These are phyloP conservation scores for Struthidea cinerea DNA, from an alignment of 2,113 vertebrate genomes.

Conservation along the genomic window DNA sequence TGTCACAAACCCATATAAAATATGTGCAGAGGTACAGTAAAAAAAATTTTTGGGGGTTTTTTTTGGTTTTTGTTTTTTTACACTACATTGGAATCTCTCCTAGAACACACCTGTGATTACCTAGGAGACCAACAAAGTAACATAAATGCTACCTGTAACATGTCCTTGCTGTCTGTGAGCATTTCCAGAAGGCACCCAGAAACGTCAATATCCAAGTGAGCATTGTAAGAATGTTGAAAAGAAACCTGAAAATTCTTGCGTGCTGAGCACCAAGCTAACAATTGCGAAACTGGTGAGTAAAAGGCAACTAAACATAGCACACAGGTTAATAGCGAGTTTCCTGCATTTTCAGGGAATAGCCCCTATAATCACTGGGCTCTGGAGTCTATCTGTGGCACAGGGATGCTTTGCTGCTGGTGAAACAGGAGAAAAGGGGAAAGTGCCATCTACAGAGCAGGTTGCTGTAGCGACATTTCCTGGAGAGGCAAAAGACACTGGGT, in stretches of 20 bases:
- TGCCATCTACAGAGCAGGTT: background rate
- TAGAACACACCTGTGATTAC: background rate
- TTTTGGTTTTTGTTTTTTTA: background rate
- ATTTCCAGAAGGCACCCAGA: background rate
- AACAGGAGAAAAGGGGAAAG: background rate
- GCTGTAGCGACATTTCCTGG: fast-evolving
- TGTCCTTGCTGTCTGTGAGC: background rate
- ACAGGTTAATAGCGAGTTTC: background rate
- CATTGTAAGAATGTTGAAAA: background rate
- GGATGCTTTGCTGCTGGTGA: background rate
- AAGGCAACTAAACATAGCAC: background rate
- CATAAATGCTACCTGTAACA: background rate
- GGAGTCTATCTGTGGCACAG: background rate
- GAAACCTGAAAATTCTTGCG: background rate
- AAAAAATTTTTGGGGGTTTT: background rate
- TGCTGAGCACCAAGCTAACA: background rate
- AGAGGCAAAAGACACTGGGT: background rate
- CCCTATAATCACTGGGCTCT: fast-evolving
- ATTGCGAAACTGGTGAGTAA: background rate
- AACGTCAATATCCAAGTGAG: background rate
- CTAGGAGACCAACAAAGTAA: fast-evolving
- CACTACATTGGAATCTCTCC: background rate
- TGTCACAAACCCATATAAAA: background rate
- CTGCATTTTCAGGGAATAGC: background rate
- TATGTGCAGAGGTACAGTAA: background rate